Evolutionary conservation across 1,140 invertebrate species (phyloP).

Genomic region (Ctenoplectra terminalis): DNA sequence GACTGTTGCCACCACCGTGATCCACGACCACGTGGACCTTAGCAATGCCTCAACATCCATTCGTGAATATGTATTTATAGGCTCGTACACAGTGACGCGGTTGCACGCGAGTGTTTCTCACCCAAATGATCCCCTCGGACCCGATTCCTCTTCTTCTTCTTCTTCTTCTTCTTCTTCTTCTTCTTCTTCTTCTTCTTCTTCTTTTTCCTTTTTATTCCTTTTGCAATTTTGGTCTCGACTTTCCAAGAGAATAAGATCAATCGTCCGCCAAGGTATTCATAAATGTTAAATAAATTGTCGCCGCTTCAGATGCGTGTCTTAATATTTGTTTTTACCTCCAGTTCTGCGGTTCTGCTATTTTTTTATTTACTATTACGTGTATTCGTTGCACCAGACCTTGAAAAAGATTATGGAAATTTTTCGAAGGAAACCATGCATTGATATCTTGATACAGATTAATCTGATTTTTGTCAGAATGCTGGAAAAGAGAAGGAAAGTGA

Average conservation of each 20-base stretch:
- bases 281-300: not conserved
- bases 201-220: not conserved
- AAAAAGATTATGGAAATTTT: no score
- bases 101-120: not conserved
- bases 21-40: conserved; percentile 72
- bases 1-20: conserved; percentile 73
- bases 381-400: no score
- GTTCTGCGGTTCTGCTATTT: not conserved
- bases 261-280: not conserved
- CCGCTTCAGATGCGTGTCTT: no score
- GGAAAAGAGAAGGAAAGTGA: not conserved
- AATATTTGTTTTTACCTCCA: not conserved
- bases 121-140: not conserved
- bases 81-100: conserved; percentile 3
- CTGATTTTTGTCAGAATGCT: not conserved
- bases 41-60: conserved; percentile 58
- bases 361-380: not conserved
- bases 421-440: no score
- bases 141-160: not conserved
- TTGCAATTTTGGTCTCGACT: not conserved
- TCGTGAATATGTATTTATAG: conserved; percentile 63
- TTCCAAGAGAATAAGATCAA: not conserved
- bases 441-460: not conserved
- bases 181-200: not conserved
- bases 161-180: not conserved